A percentile compares a stretch with the other conserved stretches of the same genome.
Conservation (phyloP, 2,113 vertebrate genomes). For the Oncorhynchus kisutch region DNA sequence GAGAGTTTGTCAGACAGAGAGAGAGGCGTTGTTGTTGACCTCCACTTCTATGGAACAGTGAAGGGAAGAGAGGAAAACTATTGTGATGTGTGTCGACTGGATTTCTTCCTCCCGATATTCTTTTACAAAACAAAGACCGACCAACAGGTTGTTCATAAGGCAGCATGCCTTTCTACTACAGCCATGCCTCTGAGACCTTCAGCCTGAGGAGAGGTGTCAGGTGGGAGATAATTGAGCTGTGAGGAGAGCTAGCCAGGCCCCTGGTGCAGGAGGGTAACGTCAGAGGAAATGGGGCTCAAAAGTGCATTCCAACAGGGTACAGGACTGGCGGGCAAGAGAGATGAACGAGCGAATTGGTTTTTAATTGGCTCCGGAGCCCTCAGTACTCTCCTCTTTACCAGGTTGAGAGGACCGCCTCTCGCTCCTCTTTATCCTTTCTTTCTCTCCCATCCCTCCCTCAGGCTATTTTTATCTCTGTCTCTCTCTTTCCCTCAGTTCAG, state of each 20-base stretch:
- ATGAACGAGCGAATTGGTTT: constrained; percentile 51
- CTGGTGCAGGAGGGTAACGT: constrained; percentile 21
- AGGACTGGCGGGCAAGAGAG: constrained; percentile 20
- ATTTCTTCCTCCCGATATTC: not conserved
- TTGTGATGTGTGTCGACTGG: not conserved
- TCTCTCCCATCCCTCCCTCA: not conserved
- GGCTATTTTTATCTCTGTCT: not conserved
- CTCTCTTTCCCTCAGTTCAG: not conserved
- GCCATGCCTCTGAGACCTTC: not conserved
- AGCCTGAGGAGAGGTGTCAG: constrained; percentile 11
- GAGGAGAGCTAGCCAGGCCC: not conserved
- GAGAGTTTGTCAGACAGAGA: constrained; percentile 2
- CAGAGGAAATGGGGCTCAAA: constrained; percentile 32
- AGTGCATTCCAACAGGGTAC: constrained; percentile 33
- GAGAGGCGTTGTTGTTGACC: constrained; percentile 11
- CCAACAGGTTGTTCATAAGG: not conserved
- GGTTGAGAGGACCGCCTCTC: not conserved
- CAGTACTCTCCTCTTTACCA: constrained; percentile 20
- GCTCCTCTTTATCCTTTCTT: not conserved
- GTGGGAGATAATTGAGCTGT: constrained; percentile 38
- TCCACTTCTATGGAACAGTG: constrained; percentile 10
- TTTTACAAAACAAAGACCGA: too few species aligned
- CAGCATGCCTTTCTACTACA: too few species aligned
- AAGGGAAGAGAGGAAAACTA: constrained; percentile 9
- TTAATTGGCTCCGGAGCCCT: constrained; percentile 43